Evolutionary conservation across 2,797 vertebrate species (phyloP).

Genomic region (Myripristis murdjan): DNA sequence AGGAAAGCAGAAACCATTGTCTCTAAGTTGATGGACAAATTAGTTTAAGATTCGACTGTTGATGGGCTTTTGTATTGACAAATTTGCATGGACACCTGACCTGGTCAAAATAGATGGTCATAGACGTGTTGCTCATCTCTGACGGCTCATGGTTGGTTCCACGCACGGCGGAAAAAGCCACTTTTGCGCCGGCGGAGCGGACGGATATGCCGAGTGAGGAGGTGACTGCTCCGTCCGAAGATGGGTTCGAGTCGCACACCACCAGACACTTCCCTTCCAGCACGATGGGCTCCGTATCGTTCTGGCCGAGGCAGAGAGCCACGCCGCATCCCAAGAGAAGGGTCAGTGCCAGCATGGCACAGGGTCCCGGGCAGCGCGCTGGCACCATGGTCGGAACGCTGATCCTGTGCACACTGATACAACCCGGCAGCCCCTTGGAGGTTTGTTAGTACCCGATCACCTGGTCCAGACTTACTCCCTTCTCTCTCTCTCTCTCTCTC

Average conservation of each 20-base stretch:
- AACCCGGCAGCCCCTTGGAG: constrained; percentile 86
- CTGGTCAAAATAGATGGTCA: constrained; percentile 98
- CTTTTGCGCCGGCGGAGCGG: constrained; percentile 92
- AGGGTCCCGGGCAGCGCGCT: constrained; percentile 83
- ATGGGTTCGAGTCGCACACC: constrained; percentile 98
- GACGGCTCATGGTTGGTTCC: constrained; percentile 94
- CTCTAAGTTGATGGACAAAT: not conserved
- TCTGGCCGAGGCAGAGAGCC: constrained; percentile 89
- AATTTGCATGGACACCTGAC: constrained; percentile 78
- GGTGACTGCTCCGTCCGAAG: constrained; percentile 95
- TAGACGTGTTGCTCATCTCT: constrained; percentile 97
- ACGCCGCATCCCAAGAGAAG: constrained; percentile 88
- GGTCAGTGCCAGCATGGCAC: constrained; percentile 88
- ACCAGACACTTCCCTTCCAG: constrained; percentile 98
- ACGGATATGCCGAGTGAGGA: constrained; percentile 96
- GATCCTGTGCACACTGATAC: constrained; percentile 84
- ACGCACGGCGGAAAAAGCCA: constrained; percentile 90
- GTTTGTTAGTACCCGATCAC: constrained; percentile 86
- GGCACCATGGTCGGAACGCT: constrained; percentile 86
- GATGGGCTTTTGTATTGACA: not conserved
- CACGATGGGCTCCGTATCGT: constrained; percentile 98
- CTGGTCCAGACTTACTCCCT: constrained; percentile 82
- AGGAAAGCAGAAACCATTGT: not conserved
- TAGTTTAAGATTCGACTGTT: not conserved
- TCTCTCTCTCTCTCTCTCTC: constrained; percentile 64